A percentile compares a stretch with the other conserved stretches of the same genome.
Conservation (phyloP, 2,113 vertebrate genomes). For the Dromas ardeola region DNA sequence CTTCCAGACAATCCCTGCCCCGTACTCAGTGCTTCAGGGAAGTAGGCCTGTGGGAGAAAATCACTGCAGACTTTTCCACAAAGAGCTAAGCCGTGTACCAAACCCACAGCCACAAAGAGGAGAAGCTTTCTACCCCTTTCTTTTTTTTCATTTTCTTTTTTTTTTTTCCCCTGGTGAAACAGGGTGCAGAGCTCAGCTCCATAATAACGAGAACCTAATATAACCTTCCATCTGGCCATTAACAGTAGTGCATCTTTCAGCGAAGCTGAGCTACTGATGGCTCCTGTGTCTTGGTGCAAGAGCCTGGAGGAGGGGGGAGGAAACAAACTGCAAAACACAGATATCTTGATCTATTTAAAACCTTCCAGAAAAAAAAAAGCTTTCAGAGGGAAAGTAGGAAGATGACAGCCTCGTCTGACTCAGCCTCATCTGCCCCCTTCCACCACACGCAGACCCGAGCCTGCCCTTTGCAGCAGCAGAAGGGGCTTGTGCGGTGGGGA, state of each 20-base stretch:
- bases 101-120: not conserved
- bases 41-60: not conserved
- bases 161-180: not conserved
- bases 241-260: not conserved
- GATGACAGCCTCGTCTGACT: not conserved
- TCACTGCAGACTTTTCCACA: not conserved
- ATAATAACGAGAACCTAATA: not conserved
- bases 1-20: not conserved
- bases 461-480: not conserved
- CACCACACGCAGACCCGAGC: not conserved
- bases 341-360: not conserved
- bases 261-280: not conserved
- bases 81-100: not conserved
- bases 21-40: not conserved
- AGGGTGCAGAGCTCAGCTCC: not conserved
- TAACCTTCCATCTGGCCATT: not conserved
- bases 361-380: not conserved
- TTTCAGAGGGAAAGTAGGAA: not conserved
- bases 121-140: not conserved
- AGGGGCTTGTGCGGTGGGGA: not conserved
- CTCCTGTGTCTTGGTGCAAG: not conserved
- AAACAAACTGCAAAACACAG: not conserved
- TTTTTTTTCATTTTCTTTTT: accelerated
- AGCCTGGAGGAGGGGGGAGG: not conserved
- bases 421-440: not conserved